Evolutionary conservation across 2,888 invertebrate species (phyloP).

Genomic region (Cheilosia pagana): DNA sequence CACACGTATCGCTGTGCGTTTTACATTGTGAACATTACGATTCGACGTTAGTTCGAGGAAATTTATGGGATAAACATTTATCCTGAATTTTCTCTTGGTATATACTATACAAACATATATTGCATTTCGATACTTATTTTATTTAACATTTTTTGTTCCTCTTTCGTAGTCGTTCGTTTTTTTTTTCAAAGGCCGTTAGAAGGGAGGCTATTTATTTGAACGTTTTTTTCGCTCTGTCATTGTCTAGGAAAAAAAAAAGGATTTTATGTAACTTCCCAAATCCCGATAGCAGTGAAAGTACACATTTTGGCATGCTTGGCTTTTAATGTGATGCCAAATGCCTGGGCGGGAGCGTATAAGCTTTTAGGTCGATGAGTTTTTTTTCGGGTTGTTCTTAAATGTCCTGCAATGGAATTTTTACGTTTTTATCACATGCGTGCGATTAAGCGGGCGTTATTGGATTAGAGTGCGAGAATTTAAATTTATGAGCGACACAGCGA

Average conservation of each 20-base stretch:
- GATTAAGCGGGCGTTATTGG: conserved; percentile 65
- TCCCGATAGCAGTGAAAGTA: conserved; percentile 33
- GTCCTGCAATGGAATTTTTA: conserved; percentile 38
- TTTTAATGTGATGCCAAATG: conserved; percentile 43
- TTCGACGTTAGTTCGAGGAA: conserved; percentile 69
- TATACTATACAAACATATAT: conserved; percentile 5
- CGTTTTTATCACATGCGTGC: conserved; percentile 59
- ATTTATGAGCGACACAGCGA: conserved; percentile 50
- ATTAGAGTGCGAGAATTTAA: conserved; percentile 21
- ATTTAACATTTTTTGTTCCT: conserved; percentile 11
- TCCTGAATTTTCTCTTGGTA: conserved; percentile 58
- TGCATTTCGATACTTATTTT: conserved; percentile 52
- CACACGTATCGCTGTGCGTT: conserved; percentile 64
- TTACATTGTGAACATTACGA: conserved; percentile 59
- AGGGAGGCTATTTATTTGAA: conserved; percentile 68
- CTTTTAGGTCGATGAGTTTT: conserved; percentile 61
- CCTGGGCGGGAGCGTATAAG: conserved; percentile 9
- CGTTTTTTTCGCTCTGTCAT: conserved; percentile 33
- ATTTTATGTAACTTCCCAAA: conserved; percentile 49
- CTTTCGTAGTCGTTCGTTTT: conserved; percentile 39
- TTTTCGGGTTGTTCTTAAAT: conserved; percentile 17
- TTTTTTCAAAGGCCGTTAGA: conserved; percentile 50
- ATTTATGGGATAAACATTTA: conserved; percentile 74
- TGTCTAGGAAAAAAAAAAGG: conserved; percentile 50
- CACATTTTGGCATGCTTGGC: conserved; percentile 38